These are phyloP conservation scores for Mythimna albipuncta DNA, from an alignment of 2,888 invertebrate genomes.

Conservation along the genomic window DNA sequence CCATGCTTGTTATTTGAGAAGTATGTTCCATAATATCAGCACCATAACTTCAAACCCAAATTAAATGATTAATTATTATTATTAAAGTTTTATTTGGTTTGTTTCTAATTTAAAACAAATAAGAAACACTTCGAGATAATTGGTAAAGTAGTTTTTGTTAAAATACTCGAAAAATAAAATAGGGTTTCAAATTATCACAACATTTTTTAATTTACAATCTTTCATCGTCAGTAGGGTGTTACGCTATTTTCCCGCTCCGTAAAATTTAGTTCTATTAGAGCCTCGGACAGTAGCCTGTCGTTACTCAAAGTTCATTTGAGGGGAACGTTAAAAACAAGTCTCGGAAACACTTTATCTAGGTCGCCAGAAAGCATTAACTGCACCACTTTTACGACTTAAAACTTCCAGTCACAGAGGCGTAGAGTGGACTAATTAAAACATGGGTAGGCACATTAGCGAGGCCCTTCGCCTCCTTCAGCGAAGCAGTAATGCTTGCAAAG, in stretches of 20 bases:
- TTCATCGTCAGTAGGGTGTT: constrained; percentile 18
- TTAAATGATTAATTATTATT: too few relatives aligned
- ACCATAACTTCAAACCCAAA: too few relatives aligned
- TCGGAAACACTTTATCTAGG: constrained; percentile 54
- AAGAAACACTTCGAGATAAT: neutral
- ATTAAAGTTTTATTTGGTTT: too few relatives aligned
- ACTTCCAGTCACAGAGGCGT: constrained; percentile 21
- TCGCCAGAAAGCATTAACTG: constrained; percentile 55
- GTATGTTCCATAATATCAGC: too few relatives aligned
- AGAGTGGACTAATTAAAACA: too few relatives aligned
- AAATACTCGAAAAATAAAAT: too few relatives aligned
- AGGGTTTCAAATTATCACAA: neutral
- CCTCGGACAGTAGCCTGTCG: constrained; percentile 30
- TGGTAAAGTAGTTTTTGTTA: too few relatives aligned
- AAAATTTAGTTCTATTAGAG: constrained; percentile 44
- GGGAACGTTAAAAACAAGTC: constrained; percentile 58
- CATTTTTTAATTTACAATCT: constrained; percentile 16
- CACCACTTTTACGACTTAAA: constrained; percentile 56
- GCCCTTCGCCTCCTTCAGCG: too few relatives aligned
- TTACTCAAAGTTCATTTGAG: constrained; percentile 59
- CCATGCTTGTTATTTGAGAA: too few relatives aligned
- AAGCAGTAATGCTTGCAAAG: too few relatives aligned
- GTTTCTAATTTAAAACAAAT: too few relatives aligned
- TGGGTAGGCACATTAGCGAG: too few relatives aligned
- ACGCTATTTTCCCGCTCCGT: constrained; percentile 31